Evolutionary conservation across 2,797 vertebrate species (phyloP).

Genomic region (Microtus obscurus): DNA sequence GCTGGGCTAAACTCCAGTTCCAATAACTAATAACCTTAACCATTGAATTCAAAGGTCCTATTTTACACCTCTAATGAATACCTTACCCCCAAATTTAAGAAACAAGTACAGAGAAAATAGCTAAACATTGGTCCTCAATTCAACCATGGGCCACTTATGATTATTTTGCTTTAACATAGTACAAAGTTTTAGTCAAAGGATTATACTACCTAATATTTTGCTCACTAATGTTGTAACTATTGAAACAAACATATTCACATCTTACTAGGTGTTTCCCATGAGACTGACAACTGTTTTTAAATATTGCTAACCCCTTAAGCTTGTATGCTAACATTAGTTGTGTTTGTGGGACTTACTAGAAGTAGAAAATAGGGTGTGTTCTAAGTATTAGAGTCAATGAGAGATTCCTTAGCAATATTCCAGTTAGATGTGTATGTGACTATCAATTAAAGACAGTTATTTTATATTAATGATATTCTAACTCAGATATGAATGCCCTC

Average conservation of each 20-base stretch:
- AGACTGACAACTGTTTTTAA: constrained; percentile 90
- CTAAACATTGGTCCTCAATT: constrained; percentile 39
- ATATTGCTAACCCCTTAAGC: constrained; percentile 89
- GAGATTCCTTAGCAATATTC: constrained; percentile 87
- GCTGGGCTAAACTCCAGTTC: neutral
- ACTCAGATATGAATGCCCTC: neutral
- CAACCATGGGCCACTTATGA: neutral
- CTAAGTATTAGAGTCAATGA: constrained; percentile 87
- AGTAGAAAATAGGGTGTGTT: constrained; percentile 87
- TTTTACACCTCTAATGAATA: neutral
- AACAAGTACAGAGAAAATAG: neutral
- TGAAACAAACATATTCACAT: constrained; percentile 64
- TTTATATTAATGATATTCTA: constrained; percentile 22
- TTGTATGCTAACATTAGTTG: constrained; percentile 86
- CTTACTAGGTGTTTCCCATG: constrained; percentile 89
- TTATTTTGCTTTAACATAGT: constrained; percentile 50
- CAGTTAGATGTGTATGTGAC: constrained; percentile 73
- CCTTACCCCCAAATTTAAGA: neutral
- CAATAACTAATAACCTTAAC: neutral
- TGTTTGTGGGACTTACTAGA: constrained; percentile 88
- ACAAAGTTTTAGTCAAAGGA: constrained; percentile 75
- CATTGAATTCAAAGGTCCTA: neutral
- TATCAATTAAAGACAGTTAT: constrained; percentile 67
- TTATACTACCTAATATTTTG: constrained; percentile 49
- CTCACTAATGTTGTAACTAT: constrained; percentile 73